Percentiles rank a stretch among this genome's conserved stretches.
Conservation (phyloP, 2,888 invertebrate species). For the Morpho achilles region DNA sequence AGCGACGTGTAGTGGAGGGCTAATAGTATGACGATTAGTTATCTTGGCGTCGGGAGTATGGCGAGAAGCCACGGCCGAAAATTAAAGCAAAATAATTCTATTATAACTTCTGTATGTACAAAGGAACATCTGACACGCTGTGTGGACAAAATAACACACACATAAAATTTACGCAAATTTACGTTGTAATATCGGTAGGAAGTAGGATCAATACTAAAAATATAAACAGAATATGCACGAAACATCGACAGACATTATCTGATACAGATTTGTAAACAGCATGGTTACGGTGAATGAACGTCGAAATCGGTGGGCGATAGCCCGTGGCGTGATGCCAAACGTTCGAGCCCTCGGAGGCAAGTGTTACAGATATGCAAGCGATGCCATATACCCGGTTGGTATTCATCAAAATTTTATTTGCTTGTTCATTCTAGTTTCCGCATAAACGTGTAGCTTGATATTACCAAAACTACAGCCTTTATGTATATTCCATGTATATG, state of each 20-base stretch:
- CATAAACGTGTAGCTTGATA: not conserved
- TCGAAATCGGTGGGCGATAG: conserved; percentile 29
- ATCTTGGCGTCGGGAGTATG: too few relatives aligned
- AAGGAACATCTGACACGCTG: too few relatives aligned
- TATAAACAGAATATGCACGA: not conserved
- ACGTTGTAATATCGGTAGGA: too few relatives aligned
- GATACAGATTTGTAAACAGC: conserved; percentile 7
- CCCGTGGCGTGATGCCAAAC: conserved; percentile 56
- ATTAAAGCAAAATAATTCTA: too few relatives aligned
- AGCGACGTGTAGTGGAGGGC: too few relatives aligned
- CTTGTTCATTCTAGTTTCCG: not conserved
- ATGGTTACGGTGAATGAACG: conserved; percentile 32
- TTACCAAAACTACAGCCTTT: not conserved
- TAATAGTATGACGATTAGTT: too few relatives aligned
- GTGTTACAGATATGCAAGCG: conserved; percentile 18
- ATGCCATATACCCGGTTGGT: conserved; percentile 14
- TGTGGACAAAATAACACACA: too few relatives aligned
- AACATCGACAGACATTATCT: not conserved
- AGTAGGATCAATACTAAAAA: not conserved
- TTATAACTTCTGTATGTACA: too few relatives aligned
- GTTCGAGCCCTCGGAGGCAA: conserved; percentile 24
- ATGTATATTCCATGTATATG: too few relatives aligned
- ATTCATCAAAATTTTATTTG: conserved; percentile 13
- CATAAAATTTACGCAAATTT: too few relatives aligned
- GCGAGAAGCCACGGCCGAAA: too few relatives aligned